Evolutionary conservation across 2,888 invertebrate genomes (phyloP).

Genomic region (Sphaeridia pumilis): DNA sequence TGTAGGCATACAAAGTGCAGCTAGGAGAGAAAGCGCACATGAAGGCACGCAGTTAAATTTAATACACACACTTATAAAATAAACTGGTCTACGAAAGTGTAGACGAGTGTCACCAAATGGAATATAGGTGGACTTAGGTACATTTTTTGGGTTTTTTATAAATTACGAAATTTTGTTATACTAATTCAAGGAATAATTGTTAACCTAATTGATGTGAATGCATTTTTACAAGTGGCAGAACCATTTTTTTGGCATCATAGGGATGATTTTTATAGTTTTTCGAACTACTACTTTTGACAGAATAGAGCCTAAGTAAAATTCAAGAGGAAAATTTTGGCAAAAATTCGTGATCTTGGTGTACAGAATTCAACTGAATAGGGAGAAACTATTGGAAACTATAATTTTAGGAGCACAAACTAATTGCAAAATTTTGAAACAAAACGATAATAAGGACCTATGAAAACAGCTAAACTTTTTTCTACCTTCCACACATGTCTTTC

Average conservation of each 20-base stretch:
- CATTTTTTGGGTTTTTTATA: too few relatives aligned
- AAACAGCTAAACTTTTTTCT: background rate
- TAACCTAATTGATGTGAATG: too few relatives aligned
- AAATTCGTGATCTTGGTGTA: background rate
- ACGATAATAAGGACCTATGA: background rate
- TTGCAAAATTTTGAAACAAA: background rate
- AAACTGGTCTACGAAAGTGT: too few relatives aligned
- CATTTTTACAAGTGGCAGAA: background rate
- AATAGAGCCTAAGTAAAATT: background rate
- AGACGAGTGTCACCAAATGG: too few relatives aligned
- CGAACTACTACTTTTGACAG: background rate
- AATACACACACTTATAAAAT: too few relatives aligned
- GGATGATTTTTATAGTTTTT: background rate
- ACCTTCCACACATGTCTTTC: too few relatives aligned
- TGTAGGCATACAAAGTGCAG: too few relatives aligned
- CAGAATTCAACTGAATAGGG: background rate
- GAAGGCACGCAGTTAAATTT: too few relatives aligned
- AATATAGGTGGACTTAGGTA: too few relatives aligned
- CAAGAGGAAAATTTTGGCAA: background rate
- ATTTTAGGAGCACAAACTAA: conserved; percentile 1
- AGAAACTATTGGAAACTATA: background rate
- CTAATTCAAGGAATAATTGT: too few relatives aligned
- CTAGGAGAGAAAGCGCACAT: too few relatives aligned
- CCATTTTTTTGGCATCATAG: background rate
- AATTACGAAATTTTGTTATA: too few relatives aligned